phyloP scores from a whole-genome alignment of 2,113 vertebrate genomes.

The rabbit (Oryctolagus cuniculus) region DNA sequence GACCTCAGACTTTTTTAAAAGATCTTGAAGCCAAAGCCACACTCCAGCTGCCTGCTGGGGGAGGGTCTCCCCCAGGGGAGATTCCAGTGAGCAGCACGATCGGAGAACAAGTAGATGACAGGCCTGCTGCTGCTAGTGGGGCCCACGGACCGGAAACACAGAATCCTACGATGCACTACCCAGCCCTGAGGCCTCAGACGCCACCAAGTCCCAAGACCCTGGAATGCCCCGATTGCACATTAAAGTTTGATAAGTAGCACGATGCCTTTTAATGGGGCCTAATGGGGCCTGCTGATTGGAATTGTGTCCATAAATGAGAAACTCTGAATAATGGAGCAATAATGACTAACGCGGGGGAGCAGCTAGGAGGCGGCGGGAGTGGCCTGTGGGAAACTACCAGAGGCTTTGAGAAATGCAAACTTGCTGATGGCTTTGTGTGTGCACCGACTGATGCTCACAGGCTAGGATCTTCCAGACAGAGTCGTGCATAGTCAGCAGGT shows the following conservation, averaged over 20 bases:
- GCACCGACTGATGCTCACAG: neutral
- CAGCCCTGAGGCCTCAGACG: neutral
- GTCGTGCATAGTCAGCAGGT: neutral
- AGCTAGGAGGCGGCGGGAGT: neutral
- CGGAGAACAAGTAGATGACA: neutral
- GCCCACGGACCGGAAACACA: neutral
- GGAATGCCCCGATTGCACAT: neutral
- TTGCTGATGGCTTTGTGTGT: neutral
- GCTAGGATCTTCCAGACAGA: neutral
- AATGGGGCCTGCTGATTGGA: neutral
- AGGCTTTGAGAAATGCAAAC: neutral
- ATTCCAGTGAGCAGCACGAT: neutral
- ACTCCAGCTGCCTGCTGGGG: neutral
- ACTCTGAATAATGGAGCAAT: neutral
- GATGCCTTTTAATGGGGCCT: neutral
- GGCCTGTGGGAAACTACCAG: neutral
- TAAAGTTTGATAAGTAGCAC: neutral
- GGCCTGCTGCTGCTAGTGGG: neutral
- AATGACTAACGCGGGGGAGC: neutral
- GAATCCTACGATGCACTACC: neutral
- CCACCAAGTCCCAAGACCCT: neutral
- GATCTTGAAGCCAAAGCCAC: neutral
- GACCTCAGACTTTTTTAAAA: neutral
- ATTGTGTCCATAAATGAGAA: conserved; percentile 17
- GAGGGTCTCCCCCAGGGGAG: neutral